These are phyloP conservation scores for Pelecanoides urinatrix DNA, from an alignment of 2,113 vertebrate genomes.

Conservation along the genomic window DNA sequence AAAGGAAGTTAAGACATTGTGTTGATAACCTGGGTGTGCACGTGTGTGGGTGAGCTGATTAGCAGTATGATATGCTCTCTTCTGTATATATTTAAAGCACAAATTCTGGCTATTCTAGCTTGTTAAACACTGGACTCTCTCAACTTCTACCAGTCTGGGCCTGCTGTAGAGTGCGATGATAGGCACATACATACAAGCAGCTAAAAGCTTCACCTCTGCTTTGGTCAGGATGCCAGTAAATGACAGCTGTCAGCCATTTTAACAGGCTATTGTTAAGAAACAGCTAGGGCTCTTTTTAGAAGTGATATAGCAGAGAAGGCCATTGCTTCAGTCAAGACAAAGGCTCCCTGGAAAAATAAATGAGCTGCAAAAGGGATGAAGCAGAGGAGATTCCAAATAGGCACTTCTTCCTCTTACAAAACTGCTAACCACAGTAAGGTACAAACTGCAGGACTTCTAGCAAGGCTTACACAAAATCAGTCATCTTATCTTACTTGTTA, in stretches of 20 bases:
- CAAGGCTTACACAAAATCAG: not conserved
- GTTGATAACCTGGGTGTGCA: not conserved
- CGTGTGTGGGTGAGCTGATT: not conserved
- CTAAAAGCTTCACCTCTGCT: not conserved
- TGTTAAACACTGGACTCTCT: slow-evolving; percentile 4
- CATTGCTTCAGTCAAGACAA: not conserved
- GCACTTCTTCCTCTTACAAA: not conserved
- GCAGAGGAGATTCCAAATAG: not conserved
- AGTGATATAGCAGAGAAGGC: not conserved
- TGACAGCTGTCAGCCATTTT: not conserved
- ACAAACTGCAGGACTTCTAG: not conserved
- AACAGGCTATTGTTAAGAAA: not conserved
- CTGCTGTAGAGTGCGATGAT: not conserved
- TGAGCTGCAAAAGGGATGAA: not conserved
- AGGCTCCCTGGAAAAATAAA: not conserved
- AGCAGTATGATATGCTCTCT: not conserved
- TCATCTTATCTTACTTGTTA: not conserved
- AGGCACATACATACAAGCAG: slow-evolving; percentile 31
- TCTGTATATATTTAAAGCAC: slow-evolving; percentile 9
- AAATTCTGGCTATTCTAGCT: slow-evolving; percentile 39
- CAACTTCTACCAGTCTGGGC: not conserved
- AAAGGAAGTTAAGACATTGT: not conserved
- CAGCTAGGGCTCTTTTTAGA: not conserved
- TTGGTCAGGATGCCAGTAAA: not conserved
- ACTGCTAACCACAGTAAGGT: not conserved